Conservation (phyloP, 37 sponge, comb jelly and placozoan species). For the Crambe crambe region DNA sequence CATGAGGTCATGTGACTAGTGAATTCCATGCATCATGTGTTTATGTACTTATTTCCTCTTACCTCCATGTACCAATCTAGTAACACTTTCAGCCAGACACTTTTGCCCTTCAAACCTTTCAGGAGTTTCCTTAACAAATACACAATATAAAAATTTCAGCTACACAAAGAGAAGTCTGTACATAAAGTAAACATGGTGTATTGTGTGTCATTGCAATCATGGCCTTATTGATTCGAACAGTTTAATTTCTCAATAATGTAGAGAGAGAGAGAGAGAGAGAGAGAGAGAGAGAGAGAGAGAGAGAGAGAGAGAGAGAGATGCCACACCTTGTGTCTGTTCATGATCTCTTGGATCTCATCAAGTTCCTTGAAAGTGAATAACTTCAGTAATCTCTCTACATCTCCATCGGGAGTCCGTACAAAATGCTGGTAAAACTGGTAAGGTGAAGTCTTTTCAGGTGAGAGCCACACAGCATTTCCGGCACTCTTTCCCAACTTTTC, state of each 20-base stretch:
- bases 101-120: slow-evolving; percentile 61
- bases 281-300: too few relatives aligned
- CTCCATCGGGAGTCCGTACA: slow-evolving; percentile 43
- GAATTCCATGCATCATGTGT: not conserved
- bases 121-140: slow-evolving; percentile 12
- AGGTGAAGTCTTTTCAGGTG: slow-evolving; percentile 57
- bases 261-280: too few relatives aligned
- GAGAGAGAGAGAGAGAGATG: too few relatives aligned
- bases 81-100: slow-evolving; percentile 71
- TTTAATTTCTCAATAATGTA: too few relatives aligned
- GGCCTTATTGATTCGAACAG: too few relatives aligned
- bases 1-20: not conserved
- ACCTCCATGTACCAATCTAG: slow-evolving; percentile 83
- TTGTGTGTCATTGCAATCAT: too few relatives aligned
- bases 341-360: slow-evolving; percentile 31
- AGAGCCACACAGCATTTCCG: slow-evolving; percentile 81
- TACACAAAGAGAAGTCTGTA: not conserved
- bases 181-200: too few relatives aligned
- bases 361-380: slow-evolving; percentile 55
- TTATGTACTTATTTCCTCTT: not conserved
- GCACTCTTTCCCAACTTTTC: slow-evolving; percentile 83
- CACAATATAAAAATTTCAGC: too few relatives aligned
- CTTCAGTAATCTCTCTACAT: slow-evolving; percentile 48
- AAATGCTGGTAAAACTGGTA: slow-evolving; percentile 76
- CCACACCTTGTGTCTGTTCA: slow-evolving; percentile 42